Evolutionary conservation across 2,113 vertebrate genomes (phyloP).

Genomic region (Recurvirostra avosetta): DNA sequence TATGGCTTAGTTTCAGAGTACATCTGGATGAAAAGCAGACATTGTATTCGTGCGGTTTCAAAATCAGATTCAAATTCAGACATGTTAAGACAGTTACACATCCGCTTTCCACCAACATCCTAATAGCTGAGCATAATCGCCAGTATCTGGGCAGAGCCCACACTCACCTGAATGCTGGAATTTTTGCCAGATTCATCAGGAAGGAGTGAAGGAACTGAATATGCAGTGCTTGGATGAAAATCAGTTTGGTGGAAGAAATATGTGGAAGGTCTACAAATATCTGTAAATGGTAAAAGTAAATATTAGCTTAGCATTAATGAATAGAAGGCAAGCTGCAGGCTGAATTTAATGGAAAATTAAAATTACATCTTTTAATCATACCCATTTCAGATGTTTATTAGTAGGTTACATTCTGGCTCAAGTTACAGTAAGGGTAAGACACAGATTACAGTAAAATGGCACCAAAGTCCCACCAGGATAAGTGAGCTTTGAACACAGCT

Average conservation of each 20-base stretch:
- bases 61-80: constrained; percentile 1
- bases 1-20: neutral
- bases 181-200: neutral
- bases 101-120: neutral
- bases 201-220: neutral
- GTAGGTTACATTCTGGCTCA: neutral
- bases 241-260: neutral
- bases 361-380: neutral
- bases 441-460: neutral
- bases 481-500: neutral
- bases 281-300: neutral
- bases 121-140: neutral
- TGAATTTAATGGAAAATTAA: neutral
- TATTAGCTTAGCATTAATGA: neutral
- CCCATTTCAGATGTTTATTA: neutral
- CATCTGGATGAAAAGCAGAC: neutral
- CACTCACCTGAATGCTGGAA: neutral
- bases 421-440: neutral
- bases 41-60: neutral
- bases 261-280: neutral
- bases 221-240: neutral
- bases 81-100: neutral
- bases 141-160: neutral
- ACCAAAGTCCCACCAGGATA: neutral
- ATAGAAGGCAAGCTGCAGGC: neutral